These are phyloP conservation scores for Anarsia innoxiella DNA, from an alignment of 2,888 invertebrate genomes.

Conservation along the genomic window DNA sequence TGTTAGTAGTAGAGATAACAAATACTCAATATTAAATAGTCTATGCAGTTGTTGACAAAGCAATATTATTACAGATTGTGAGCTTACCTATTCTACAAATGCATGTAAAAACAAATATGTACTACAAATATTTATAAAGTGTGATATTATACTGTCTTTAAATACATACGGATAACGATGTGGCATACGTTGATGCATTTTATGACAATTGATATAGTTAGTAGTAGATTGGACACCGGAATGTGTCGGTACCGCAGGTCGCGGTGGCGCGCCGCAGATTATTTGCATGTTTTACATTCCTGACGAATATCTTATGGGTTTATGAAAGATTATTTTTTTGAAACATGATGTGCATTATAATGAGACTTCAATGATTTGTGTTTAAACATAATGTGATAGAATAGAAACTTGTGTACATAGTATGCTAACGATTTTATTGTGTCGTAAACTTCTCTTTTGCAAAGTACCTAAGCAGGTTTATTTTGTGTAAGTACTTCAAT, in stretches of 20 bases:
- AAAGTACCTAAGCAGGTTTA: conserved; percentile 59
- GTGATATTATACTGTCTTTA: conserved; percentile 15
- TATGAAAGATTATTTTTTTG: conserved; percentile 21
- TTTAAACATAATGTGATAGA: conserved; percentile 47
- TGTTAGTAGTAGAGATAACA: conserved; percentile 7
- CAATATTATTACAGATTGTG: conserved; percentile 23
- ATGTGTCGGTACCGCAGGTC: background rate
- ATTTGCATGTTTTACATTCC: conserved; percentile 44
- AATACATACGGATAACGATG: conserved; percentile 12
- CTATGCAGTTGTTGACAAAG: conserved; percentile 29
- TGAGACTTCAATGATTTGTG: conserved; percentile 29
- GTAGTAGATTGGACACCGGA: conserved; percentile 3
- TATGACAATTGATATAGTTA: conserved; percentile 15
- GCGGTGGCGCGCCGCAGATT: conserved; percentile 1
- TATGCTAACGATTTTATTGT: conserved; percentile 39
- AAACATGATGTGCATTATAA: conserved; percentile 18
- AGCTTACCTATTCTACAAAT: conserved; percentile 19
- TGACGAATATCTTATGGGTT: conserved; percentile 27
- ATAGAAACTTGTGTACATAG: conserved; percentile 41
- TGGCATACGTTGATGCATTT: conserved; percentile 20
- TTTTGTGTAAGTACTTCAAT: conserved; percentile 64
- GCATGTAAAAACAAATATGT: conserved; percentile 7
- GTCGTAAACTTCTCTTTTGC: conserved; percentile 45
- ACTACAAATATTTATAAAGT: conserved; percentile 10
- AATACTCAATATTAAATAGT: conserved; percentile 34